Conservation (phyloP, 1,140 invertebrate species). For the Rhopalosiphum maidis region DNA sequence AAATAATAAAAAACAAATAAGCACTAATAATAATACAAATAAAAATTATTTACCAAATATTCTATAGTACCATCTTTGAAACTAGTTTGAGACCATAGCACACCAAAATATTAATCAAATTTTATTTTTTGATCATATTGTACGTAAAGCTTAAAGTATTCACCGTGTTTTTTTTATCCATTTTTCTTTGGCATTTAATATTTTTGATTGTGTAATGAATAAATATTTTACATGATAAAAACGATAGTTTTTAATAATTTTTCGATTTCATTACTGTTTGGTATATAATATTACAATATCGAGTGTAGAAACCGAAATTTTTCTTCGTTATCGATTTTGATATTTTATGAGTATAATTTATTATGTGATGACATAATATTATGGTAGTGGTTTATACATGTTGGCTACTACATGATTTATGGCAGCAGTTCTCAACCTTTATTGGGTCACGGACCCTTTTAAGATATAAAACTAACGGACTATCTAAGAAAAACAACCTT, state of each 20-base stretch:
- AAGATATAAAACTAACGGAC: neutral
- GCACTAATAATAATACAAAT: too few species aligned
- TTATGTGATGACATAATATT: slow-evolving; percentile 13
- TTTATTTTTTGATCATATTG: neutral
- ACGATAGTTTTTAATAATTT: neutral
- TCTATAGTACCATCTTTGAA: too few species aligned
- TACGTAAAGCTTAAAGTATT: neutral
- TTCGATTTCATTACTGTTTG: neutral
- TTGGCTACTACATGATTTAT: slow-evolving; percentile 11
- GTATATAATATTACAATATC: neutral
- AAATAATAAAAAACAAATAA: too few species aligned
- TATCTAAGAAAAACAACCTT: neutral
- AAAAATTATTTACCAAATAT: too few species aligned
- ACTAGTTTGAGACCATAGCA: too few species aligned
- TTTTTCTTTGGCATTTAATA: neutral
- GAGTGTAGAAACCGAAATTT: neutral
- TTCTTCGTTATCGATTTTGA: neutral
- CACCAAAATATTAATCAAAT: too few species aligned
- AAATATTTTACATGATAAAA: neutral
- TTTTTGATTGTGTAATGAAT: neutral
- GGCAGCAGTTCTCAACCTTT: neutral
- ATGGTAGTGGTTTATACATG: neutral
- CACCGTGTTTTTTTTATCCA: neutral
- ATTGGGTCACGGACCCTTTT: neutral
- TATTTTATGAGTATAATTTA: slow-evolving; percentile 2